Conservation (phyloP, 1,140 invertebrate genomes). For the Trichomalopsis sarcophagae region DNA sequence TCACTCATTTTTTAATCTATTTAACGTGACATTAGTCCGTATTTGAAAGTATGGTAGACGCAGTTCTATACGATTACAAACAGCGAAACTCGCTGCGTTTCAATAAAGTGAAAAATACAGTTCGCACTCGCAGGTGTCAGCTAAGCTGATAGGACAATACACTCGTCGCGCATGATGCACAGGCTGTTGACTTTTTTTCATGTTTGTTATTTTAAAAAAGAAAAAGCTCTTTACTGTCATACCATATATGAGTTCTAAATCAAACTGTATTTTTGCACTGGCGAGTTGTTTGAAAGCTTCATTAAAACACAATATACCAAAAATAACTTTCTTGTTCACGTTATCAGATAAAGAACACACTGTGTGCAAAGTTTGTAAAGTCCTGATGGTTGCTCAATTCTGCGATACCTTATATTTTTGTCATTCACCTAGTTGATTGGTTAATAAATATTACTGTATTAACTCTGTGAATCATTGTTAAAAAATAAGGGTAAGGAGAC, state of each 20-base stretch:
- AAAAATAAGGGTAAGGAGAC: no score
- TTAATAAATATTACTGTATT: no score
- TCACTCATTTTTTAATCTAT: neutral
- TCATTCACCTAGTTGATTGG: no score
- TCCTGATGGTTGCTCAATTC: no score
- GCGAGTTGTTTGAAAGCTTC: no score
- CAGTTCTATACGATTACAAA: neutral
- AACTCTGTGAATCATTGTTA: no score
- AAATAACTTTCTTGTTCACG: no score
- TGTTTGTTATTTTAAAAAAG: neutral
- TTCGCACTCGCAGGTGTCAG: neutral
- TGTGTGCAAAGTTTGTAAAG: no score
- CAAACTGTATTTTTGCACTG: no score
- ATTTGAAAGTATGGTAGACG: constrained; percentile 21
- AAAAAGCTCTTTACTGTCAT: neutral
- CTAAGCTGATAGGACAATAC: constrained; percentile 21
- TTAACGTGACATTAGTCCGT: neutral
- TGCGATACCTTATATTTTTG: no score
- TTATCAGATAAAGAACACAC: no score
- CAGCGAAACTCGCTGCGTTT: constrained; percentile 20
- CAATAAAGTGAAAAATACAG: constrained; percentile 16
- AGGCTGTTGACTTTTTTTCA: neutral
- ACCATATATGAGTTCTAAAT: neutral
- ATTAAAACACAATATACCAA: no score
- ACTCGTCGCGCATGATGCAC: constrained; percentile 8